These are phyloP conservation scores for Rhagophthalmus giganteus DNA, from an alignment of 2,888 invertebrate species.

Conservation along the genomic window DNA sequence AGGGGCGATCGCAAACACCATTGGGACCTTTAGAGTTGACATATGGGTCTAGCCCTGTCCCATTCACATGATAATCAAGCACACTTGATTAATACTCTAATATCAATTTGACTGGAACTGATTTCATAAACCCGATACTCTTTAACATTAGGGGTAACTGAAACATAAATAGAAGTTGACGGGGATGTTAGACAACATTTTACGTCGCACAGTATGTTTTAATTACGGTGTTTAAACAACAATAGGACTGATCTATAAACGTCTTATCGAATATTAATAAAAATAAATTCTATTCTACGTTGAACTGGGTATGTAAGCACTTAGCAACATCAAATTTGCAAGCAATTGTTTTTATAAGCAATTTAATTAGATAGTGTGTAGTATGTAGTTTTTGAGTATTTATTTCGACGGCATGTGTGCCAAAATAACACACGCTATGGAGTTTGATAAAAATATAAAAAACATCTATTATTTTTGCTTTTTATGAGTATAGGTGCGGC, in stretches of 20 bases:
- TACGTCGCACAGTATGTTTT: conserved; percentile 3
- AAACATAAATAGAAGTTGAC: conserved; percentile 13
- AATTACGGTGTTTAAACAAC: background rate
- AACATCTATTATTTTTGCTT: too few relatives aligned
- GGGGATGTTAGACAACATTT: conserved; percentile 11
- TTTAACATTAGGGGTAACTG: conserved; percentile 36
- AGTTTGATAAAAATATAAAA: too few relatives aligned
- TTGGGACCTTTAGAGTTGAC: conserved; percentile 44
- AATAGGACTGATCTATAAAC: too few relatives aligned
- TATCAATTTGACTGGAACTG: conserved; percentile 52
- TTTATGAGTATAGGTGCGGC: too few relatives aligned
- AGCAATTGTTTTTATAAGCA: too few relatives aligned
- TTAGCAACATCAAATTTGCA: too few relatives aligned
- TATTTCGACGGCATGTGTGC: too few relatives aligned
- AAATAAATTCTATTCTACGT: background rate
- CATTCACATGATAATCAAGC: conserved; percentile 51
- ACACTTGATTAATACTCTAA: conserved; percentile 53
- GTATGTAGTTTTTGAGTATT: too few relatives aligned
- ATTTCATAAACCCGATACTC: conserved; percentile 48
- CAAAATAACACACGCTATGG: too few relatives aligned
- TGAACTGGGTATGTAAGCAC: too few relatives aligned
- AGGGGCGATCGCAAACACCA: conserved; percentile 36
- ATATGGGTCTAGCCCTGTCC: conserved; percentile 48
- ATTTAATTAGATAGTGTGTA: too few relatives aligned
- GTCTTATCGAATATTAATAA: background rate